Base-by-base conservation (phyloP, 2,113 vertebrate species). In the Cheirogaleus medius region DNA sequence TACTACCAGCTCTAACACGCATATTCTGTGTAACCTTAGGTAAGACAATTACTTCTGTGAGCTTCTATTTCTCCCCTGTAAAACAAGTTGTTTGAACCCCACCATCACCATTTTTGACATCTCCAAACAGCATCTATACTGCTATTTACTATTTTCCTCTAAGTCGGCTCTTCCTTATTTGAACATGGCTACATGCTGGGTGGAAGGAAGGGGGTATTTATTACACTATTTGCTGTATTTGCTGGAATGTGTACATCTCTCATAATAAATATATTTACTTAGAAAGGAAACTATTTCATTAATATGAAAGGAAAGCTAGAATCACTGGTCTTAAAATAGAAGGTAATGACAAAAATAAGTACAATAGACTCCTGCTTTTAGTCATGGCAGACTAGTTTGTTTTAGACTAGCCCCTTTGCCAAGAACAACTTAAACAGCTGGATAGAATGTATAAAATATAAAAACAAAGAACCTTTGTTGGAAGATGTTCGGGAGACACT, bases 401-500 rank as follows among this genome's bases (percentile, higher is more conserved):
- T 94, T 96, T 86, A 96, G 64, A 95, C 58, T 29, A 73, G 77
- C 21, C 54, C n/a, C 54, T 77, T 77, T 96, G 94, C 95, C 93
- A 97, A 95, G 85, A 97, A 86, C 82, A 97, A 97, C 89, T 94
- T 52, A 68, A 78, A 89, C 90, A 87, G 68, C 47, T 85, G 73
- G 92, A 95, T 92, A 92, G 68, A 85, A 66, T 86, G 81, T 56
- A 73, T 93, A 92, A 94, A 92, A 81, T 58, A 66, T 49, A 81
- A 87, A 97, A 95, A 87, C 90, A 92, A 96, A 97, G 89, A 92
- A 83, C 82, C 66, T 94, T 93, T 97, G 88, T 97, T 82, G 74
- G 60, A 90, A 95, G 94, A 92, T 85, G 85, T 42, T 87, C 10
- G 58, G 66, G 73, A 97, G 88, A 88, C 39, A 74, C 52, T 39